Percentiles rank a stretch among this genome's conserved stretches.
Evolutionary conservation across 2,797 vertebrate genomes (phyloP).

Genomic region (Rhinoraja longicauda): DNA sequence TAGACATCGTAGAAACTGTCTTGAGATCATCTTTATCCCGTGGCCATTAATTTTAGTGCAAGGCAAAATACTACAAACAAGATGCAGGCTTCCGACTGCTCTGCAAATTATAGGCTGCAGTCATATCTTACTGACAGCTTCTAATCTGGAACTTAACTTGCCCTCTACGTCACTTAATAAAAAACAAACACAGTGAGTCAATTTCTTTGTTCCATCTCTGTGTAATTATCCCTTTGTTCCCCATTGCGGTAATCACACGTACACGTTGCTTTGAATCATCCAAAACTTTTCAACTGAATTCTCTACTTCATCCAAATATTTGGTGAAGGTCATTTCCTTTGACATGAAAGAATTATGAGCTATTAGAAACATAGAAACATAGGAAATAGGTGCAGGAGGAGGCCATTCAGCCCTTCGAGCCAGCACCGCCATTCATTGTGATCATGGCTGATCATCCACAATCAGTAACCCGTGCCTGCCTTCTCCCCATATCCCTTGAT

Average conservation of each 20-base stretch:
- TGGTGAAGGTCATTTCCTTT: background rate
- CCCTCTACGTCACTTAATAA: background rate
- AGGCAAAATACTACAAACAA: slow-evolving; percentile 8
- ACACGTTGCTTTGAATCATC: background rate
- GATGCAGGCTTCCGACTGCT: background rate
- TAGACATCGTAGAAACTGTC: background rate
- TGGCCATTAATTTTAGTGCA: background rate
- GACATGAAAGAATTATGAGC: too few species aligned
- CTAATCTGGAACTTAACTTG: background rate
- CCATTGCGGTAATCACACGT: background rate
- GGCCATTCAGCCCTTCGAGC: too few species aligned
- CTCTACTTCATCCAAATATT: background rate
- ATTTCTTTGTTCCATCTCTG: background rate
- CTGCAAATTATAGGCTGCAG: slow-evolving; percentile 16
- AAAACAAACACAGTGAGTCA: slow-evolving; percentile 9
- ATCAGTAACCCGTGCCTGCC: too few species aligned
- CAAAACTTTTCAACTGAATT: background rate
- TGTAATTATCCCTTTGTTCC: slow-evolving; percentile 13
- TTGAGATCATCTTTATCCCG: slow-evolving; percentile 25
- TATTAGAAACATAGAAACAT: too few species aligned
- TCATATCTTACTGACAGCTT: background rate
- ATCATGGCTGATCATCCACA: too few species aligned
- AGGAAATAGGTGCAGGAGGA: too few species aligned
- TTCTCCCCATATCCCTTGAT: too few species aligned
- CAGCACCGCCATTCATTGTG: too few species aligned